These are phyloP conservation scores for Strongylocentrotus purpuratus DNA, from an alignment of 35 echinoderm and acorn worm species.

Conservation along the genomic window DNA sequence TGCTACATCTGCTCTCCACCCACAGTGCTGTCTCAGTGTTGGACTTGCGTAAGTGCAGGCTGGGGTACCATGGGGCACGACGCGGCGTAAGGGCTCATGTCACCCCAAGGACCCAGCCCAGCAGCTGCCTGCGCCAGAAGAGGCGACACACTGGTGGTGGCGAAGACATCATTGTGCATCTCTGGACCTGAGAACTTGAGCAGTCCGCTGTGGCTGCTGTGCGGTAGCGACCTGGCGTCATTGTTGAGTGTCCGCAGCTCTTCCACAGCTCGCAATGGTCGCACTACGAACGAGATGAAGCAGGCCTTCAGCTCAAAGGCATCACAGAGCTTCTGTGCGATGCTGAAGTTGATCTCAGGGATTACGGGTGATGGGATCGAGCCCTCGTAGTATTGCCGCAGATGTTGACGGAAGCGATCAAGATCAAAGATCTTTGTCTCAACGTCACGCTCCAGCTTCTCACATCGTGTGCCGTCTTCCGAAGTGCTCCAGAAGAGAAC, in stretches of 20 bases:
- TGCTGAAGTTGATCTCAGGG: conserved; percentile 80
- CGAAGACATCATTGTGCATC: conserved; percentile 58
- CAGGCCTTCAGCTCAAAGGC: conserved; percentile 73
- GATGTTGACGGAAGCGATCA: conserved; percentile 59
- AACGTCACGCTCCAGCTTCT: conserved; percentile 65
- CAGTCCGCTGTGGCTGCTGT: conserved; percentile 78
- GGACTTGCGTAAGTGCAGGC: background rate
- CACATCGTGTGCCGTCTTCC: background rate
- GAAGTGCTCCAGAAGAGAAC: conserved; percentile 63
- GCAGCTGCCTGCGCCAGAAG: conserved; percentile 5
- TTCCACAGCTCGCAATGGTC: conserved; percentile 68
- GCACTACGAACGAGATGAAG: conserved; percentile 81
- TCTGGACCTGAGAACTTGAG: conserved; percentile 76
- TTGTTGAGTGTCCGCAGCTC: conserved; percentile 78
- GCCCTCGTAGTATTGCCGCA: conserved; percentile 61
- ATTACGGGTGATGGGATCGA: conserved; percentile 55
- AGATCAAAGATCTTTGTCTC: conserved; percentile 85
- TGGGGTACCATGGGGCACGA: conserved; percentile 41
- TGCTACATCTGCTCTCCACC: no score
- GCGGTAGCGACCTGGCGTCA: conserved; percentile 68
- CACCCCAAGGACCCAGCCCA: conserved; percentile 28
- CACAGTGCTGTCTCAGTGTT: background rate
- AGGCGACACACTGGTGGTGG: conserved; percentile 29
- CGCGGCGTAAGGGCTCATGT: conserved; percentile 33
- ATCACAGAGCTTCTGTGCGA: conserved; percentile 79